Percentiles rank a stretch among this genome's conserved stretches.
Evolutionary conservation across 2,888 invertebrate species (phyloP).

Genomic region (Drosophila anceps): DNA sequence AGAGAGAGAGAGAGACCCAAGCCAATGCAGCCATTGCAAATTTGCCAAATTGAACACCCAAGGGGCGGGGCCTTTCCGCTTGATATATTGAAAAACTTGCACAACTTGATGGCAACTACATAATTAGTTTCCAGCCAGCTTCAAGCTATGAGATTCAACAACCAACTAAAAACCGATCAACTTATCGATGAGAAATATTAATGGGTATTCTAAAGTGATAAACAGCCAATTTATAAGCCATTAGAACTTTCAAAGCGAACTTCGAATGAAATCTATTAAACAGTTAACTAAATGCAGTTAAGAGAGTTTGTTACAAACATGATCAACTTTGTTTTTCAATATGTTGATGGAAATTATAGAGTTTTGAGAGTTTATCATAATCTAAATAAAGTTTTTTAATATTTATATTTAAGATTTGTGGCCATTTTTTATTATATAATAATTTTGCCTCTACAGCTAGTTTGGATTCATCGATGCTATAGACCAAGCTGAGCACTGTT

Average conservation of each 20-base stretch:
- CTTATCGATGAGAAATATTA: constrained; percentile 22
- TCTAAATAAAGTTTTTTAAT: not conserved
- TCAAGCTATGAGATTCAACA: constrained; percentile 19
- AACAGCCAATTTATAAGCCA: constrained; percentile 3
- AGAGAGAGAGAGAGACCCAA: not conserved
- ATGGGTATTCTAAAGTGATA: not conserved
- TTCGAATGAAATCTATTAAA: not conserved
- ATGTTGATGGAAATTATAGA: not conserved
- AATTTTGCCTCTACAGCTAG: too few species aligned
- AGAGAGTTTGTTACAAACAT: not conserved
- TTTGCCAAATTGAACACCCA: constrained; percentile 23
- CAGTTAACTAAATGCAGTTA: not conserved
- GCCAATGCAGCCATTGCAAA: constrained; percentile 4
- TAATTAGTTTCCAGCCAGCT: constrained; percentile 55
- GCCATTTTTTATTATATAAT: too few species aligned
- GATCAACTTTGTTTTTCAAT: not conserved
- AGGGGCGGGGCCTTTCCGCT: constrained; percentile 5
- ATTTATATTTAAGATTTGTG: too few species aligned
- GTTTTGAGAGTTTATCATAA: not conserved
- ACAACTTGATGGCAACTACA: constrained; percentile 42
- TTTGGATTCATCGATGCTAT: too few species aligned
- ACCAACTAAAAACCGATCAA: constrained; percentile 26
- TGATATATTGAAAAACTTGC: constrained; percentile 66
- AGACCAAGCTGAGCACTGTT: too few species aligned
- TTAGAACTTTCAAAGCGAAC: not conserved